Evolutionary conservation across 1,140 invertebrate genomes (phyloP), one percentile per base, ranked within the genome.

Genomic region (Bombus picipes): DNA sequence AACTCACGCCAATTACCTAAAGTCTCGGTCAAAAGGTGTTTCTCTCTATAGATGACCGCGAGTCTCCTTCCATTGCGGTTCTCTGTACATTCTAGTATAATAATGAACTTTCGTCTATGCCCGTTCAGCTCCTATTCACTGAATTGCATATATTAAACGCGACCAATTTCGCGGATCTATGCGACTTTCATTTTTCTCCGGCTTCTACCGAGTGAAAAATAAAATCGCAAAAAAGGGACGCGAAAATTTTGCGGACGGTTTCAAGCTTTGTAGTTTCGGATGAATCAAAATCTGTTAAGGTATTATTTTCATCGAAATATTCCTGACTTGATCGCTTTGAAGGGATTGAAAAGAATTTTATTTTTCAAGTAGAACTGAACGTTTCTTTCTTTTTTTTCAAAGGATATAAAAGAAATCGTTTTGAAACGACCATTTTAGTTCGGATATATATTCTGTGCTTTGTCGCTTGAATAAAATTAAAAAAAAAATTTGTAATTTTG

Each of bases 1-100:
- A 85, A 85, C 84, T 85, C 79, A n/a, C 59, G 59, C 79, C 84
- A 85, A 85, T 85, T 85, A 85, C 84, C 59, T 37, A 85, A 85
- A 85, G 78, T 85, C 84, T 39, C 34, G 79, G 84, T 85, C 84
- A 85, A 85, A 85, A 85, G 84, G 78, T 65, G 84, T 81, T 75
- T 81, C 84, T 53, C 84, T 62, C 84, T 81, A 81, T 81, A 68
- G 84, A 37, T 85, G 84, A 85, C 78, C 78, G 39, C 84, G 71
- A 57, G 37, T 22, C 34, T 32, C 43, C 15, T 75, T 81, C 70
- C 70, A 74, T 68, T 81, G 84, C 59, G 84, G 71, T 81, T 57
- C 71, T 62, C 79, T 68, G 66, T 75, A 47, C 71, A 53, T 28
- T 22, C 37, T 70, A n/a, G 59, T 47, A 81, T 72, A 81, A 85